Evolutionary conservation across 2,113 vertebrate species (phyloP), one percentile per base, ranked within the genome.

Genomic region (Thunnus thynnus): DNA sequence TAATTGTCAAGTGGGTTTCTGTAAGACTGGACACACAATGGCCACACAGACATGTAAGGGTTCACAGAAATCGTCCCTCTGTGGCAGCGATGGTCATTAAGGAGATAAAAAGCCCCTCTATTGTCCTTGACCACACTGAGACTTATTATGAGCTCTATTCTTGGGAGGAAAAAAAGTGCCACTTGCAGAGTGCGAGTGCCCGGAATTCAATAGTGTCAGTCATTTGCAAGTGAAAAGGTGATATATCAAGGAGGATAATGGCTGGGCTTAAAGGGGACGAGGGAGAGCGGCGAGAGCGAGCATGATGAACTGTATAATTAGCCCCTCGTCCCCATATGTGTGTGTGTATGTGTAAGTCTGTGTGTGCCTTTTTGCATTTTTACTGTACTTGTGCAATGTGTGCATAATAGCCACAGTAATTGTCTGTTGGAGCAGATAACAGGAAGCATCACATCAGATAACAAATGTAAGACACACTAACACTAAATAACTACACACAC

Each of bases 171-270:
- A 30, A 30, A 80, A 83, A 72, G 85, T 67, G 80, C 60, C 85
- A 80, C 88, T 83, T 72, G 44, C 44, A 17, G 72, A 84, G 69
- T 32, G 30, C 4, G 75, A 79, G 77, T 27, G 75, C 22, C 27
- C 1, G 0, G 52, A 36, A 36, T 78, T 87, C 82, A 85, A 64
- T 72, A 79, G 76, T 78, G 80, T 74, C 85, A 74, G 75, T 87
- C 82, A 87, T 87, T 78, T 77, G 54, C 72, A 67, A 74, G 83
- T 68, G 72, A 76, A 85, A 78, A 85, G 82, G 77, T 78, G 76
- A 86, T 72, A 52, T 65, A 73, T 86, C 72, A 82, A 76, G 63
- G 55, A 80, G 78, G 74, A 80, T 90, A 79, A 88, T 90, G 78
- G 73, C 57, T 1, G 10, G 36, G 54, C 68, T 73, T 73, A 13